Conservation (phyloP, 1,140 invertebrate species). For the Drosophila tristis region DNA sequence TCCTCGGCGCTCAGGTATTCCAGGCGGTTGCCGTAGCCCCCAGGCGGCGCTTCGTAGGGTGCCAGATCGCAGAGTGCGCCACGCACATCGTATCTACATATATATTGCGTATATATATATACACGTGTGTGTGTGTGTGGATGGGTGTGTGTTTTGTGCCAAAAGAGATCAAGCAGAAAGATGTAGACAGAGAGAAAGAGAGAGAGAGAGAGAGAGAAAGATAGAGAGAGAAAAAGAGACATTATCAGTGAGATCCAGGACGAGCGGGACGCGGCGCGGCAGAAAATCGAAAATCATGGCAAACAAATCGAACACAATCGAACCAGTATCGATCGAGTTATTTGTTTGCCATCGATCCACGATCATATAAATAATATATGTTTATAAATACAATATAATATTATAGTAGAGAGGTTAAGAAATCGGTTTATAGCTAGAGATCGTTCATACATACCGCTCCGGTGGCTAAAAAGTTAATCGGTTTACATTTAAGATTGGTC, state of each 20-base stretch:
- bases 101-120: slow-evolving; percentile 1
- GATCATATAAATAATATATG: slow-evolving; percentile 11
- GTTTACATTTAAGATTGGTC: slow-evolving; percentile 62
- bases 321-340: too few relatives aligned
- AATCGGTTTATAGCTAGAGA: slow-evolving; percentile 57
- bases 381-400: slow-evolving; percentile 45
- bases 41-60: slow-evolving; percentile 89
- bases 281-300: background rate
- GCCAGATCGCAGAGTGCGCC: slow-evolving; percentile 93
- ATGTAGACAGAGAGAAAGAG: slow-evolving; percentile 60
- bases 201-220: slow-evolving; percentile 44
- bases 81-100: slow-evolving; percentile 95
- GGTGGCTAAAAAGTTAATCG: slow-evolving; percentile 79
- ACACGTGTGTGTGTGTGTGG: slow-evolving; percentile 4
- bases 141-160: slow-evolving; percentile 28
- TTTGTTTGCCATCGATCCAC: too few relatives aligned
- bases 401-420: slow-evolving; percentile 38
- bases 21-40: slow-evolving; percentile 88
- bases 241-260: slow-evolving; percentile 52
- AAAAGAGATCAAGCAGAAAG: slow-evolving; percentile 73
- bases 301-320: too few relatives aligned
- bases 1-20: slow-evolving; percentile 91
- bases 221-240: slow-evolving; percentile 41
- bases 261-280: background rate
- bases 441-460: slow-evolving; percentile 80